A percentile compares a stretch with the other conserved stretches of the same genome.
These are phyloP conservation scores for Python bivittatus DNA, from an alignment of 2,113 vertebrate genomes.

Conservation along the genomic window DNA sequence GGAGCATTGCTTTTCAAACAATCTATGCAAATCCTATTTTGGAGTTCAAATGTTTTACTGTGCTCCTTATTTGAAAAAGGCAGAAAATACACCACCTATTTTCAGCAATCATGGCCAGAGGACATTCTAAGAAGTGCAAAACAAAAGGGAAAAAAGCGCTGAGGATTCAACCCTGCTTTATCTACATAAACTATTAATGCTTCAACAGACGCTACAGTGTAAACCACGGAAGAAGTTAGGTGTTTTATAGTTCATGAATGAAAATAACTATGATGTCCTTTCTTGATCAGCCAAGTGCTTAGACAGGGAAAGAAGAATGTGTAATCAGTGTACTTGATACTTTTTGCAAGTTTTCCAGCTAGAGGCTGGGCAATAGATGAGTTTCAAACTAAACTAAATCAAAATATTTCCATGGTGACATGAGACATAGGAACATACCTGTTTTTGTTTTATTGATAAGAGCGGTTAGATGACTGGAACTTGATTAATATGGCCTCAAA, in stretches of 20 bases:
- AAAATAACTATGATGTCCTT: not conserved
- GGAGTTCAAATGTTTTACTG: not conserved
- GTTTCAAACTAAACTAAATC: not conserved
- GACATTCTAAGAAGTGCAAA: not conserved
- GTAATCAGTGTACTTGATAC: not conserved
- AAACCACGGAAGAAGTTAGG: no score
- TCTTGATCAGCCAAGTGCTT: not conserved
- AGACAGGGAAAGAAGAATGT: not conserved
- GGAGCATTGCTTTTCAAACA: not conserved
- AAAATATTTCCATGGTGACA: not conserved
- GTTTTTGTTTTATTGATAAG: constrained; percentile 30
- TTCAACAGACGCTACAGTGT: not conserved
- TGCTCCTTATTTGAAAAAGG: not conserved
- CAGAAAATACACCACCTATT: not conserved
- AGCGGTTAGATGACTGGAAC: constrained; percentile 5
- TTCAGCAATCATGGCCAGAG: not conserved
- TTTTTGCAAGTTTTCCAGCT: not conserved
- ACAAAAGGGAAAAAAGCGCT: not conserved
- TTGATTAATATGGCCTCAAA: constrained; percentile 23
- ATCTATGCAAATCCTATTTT: not conserved
- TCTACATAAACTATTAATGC: not conserved
- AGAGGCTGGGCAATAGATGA: not conserved
- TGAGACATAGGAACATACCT: not conserved
- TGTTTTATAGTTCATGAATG: not conserved
- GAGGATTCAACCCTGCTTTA: not conserved